Percentiles rank a stretch among this genome's conserved stretches.
phyloP scores from a whole-genome alignment of 2,888 invertebrate genomes.

The Chesias legatella region DNA sequence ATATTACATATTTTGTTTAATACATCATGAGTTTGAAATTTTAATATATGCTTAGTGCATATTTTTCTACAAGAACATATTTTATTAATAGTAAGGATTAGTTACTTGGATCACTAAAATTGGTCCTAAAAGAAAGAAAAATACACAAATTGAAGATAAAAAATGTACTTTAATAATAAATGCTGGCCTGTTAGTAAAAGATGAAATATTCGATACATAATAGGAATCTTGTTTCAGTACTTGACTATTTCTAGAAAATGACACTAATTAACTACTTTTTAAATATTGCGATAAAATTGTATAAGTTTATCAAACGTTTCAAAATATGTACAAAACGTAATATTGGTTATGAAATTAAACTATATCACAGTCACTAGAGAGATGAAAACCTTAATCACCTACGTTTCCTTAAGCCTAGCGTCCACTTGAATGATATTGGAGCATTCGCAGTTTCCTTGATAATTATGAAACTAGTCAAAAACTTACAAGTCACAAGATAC shows the following conservation, averaged over 20 bases:
- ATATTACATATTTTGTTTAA: too few relatives aligned
- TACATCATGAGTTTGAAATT: too few relatives aligned
- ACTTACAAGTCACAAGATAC: too few relatives aligned
- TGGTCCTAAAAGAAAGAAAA: conserved; percentile 15
- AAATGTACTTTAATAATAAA: conserved; percentile 52
- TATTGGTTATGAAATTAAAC: conserved; percentile 68
- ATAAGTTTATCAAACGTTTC: conserved; percentile 75
- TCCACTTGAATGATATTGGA: conserved; percentile 44
- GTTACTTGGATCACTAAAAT: too few relatives aligned
- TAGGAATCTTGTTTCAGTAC: conserved; percentile 53
- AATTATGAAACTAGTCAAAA: too few relatives aligned
- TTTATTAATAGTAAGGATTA: too few relatives aligned
- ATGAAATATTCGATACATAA: conserved; percentile 47
- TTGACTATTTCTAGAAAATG: conserved; percentile 17
- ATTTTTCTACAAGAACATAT: too few relatives aligned
- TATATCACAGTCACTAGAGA: conserved; percentile 79
- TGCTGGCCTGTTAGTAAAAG: conserved; percentile 47
- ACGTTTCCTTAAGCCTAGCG: conserved; percentile 56
- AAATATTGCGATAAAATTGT: conserved; percentile 72
- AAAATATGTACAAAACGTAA: conserved; percentile 71
- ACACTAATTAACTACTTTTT: conserved; percentile 38
- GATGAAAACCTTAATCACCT: conserved; percentile 59
- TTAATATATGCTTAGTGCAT: too few relatives aligned
- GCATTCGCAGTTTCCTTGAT: too few relatives aligned
- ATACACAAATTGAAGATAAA: conserved; percentile 40